phyloP scores from a whole-genome alignment of 2,888 invertebrate species.

The Morpho deidamia region DNA sequence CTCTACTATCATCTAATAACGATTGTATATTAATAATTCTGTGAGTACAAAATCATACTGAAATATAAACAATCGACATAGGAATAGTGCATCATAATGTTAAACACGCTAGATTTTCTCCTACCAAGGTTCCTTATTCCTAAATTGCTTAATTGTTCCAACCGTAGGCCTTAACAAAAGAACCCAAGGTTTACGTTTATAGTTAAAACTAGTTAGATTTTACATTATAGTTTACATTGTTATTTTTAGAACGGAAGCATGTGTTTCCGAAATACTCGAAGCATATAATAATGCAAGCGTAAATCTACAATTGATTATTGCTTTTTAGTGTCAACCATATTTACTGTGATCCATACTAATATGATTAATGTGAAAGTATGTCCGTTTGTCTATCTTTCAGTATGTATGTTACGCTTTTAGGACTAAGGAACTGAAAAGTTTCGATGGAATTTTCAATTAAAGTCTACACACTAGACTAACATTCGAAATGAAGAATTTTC shows the following conservation, averaged over 20 bases:
- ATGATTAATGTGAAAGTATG: too few relatives aligned
- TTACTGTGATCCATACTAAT: too few relatives aligned
- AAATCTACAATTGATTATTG: conserved; percentile 16
- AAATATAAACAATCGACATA: not conserved
- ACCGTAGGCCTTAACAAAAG: conserved; percentile 56
- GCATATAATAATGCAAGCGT: conserved; percentile 41
- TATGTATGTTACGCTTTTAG: too few relatives aligned
- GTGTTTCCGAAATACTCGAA: conserved; percentile 56
- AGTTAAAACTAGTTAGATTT: conserved; percentile 44
- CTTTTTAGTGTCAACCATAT: not conserved
- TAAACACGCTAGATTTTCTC: conserved; percentile 25
- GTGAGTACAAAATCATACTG: not conserved
- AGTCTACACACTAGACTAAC: too few relatives aligned
- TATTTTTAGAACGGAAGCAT: conserved; percentile 46
- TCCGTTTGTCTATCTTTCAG: too few relatives aligned
- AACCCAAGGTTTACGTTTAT: conserved; percentile 47
- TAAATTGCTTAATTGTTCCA: conserved; percentile 64
- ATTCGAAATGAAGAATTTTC: too few relatives aligned
- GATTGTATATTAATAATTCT: too few relatives aligned
- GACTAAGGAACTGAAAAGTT: too few relatives aligned
- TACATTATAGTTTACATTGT: conserved; percentile 50
- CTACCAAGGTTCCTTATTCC: conserved; percentile 49
- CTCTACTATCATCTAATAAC: too few relatives aligned
- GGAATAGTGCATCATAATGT: conserved; percentile 3
- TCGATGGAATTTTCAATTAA: too few relatives aligned